Conservation (phyloP, 2,888 invertebrate genomes). For the Scaptomyza reducta region DNA sequence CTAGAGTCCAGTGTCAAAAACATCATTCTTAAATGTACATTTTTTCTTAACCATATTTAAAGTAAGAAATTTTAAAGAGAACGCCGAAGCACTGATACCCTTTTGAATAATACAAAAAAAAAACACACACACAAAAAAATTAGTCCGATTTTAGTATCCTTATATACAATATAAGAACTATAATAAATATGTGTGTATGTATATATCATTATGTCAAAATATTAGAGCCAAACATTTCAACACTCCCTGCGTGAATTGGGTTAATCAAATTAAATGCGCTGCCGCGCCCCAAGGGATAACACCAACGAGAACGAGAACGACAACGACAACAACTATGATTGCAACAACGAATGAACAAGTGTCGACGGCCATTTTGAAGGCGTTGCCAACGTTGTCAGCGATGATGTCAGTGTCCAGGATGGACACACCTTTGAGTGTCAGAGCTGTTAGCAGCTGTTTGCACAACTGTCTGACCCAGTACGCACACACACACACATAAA, state of each 20-base stretch:
- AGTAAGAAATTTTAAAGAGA: slow-evolving; percentile 14
- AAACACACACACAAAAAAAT: neutral
- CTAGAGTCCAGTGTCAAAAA: slow-evolving; percentile 24
- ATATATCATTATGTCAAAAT: neutral
- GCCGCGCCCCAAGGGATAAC: slow-evolving; percentile 68
- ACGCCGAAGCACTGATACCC: slow-evolving; percentile 15
- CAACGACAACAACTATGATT: slow-evolving; percentile 21
- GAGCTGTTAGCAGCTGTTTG: slow-evolving; percentile 72
- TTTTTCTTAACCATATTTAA: slow-evolving; percentile 2
- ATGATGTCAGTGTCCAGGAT: slow-evolving; percentile 70
- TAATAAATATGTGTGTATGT: neutral
- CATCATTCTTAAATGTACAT: slow-evolving; percentile 27
- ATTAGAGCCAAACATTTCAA: slow-evolving; percentile 35
- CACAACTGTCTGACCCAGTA: slow-evolving; percentile 54
- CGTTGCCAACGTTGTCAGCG: slow-evolving; percentile 67
- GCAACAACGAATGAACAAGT: slow-evolving; percentile 33
- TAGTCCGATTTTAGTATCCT: slow-evolving; percentile 6
- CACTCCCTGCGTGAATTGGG: slow-evolving; percentile 64
- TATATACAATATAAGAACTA: neutral
- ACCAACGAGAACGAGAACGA: neutral
- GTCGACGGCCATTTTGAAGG: slow-evolving; percentile 65
- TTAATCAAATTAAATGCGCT: slow-evolving; percentile 82
- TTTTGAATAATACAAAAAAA: neutral
- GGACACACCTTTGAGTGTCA: slow-evolving; percentile 75
- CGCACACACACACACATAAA: slow-evolving; percentile 24